Conservation (phyloP, 2,888 invertebrate species). For the Crepidodera aurea region DNA sequence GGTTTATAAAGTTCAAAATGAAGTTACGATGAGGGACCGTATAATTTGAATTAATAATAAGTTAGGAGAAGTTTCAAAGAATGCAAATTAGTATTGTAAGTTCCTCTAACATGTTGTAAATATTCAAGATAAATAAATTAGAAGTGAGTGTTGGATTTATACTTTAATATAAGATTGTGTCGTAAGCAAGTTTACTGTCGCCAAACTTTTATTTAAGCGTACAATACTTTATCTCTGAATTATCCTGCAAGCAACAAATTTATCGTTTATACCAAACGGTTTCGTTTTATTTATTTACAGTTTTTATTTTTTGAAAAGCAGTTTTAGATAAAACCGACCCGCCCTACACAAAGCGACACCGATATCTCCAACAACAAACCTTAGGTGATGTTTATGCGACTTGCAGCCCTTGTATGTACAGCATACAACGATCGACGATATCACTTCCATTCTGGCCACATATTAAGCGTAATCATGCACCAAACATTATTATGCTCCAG, state of each 20-base stretch:
- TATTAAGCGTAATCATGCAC: constrained; percentile 29
- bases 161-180: too few species aligned
- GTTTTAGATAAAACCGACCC: background rate
- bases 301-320: background rate
- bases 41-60: constrained; percentile 16
- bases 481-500: constrained; percentile 29
- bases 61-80: background rate
- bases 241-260: too few species aligned
- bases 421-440: constrained; percentile 2
- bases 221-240: too few species aligned
- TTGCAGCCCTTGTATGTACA: background rate
- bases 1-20: constrained; percentile 20
- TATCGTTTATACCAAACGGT: too few species aligned
- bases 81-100: background rate
- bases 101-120: background rate
- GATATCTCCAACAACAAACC: background rate
- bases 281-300: too few species aligned
- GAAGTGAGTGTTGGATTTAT: too few species aligned
- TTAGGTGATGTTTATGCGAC: background rate
- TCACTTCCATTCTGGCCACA: constrained; percentile 17
- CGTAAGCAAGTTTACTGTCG: too few species aligned
- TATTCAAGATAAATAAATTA: background rate
- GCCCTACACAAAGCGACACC: background rate
- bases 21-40: constrained; percentile 5
- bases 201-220: too few species aligned